Evolutionary conservation across 2,113 vertebrate species (phyloP), one percentile per base, ranked within the genome.

Genomic region (Alethe diademata): DNA sequence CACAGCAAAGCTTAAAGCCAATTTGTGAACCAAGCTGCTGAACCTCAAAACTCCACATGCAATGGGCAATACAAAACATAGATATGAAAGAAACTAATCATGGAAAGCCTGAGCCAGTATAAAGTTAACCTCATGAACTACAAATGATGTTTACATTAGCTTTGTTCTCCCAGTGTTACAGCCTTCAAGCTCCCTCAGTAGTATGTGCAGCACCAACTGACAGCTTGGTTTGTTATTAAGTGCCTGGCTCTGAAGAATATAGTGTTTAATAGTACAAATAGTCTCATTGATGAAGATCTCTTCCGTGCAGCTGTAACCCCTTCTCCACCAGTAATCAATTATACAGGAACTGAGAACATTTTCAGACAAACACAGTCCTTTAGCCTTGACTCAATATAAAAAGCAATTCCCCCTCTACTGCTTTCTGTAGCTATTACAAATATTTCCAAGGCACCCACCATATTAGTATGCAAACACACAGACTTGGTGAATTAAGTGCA

Each of bases 81-180:
- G 56, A 70, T 53, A 43, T 3, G 29, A 88, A 90, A 73, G 58
- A 75, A 88, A 73, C 28, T 43, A 62, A 82, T 61, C 66, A 75
- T 10, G 48, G 56, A 70, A 93, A 88, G 33, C 58, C 5, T 53
- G 26, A 86, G 60, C 78, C 78, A 73, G 33, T 31, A 86, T 47
- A 70, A 93, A 76, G 54, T 90, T 90, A 92, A 90, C 79, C 79
- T 90, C 60, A 40, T 51, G 79, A 94, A 92, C 92, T 80, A 31
- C 31, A 88, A 88, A 92, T 65, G 58, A 80, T 74, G 78, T 78
- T 95, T 93, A 90, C 56, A 54, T 83, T 88, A 92, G 71, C 33
- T 94, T 76, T 85, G 38, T 66, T 70, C 74, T 94, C 35, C 79
- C 74, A 72, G 0, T 62, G 73, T 58, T 50, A 84, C 40, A 73